Conservation (phyloP, 2,888 invertebrate species). For the Drosophila affinis region DNA sequence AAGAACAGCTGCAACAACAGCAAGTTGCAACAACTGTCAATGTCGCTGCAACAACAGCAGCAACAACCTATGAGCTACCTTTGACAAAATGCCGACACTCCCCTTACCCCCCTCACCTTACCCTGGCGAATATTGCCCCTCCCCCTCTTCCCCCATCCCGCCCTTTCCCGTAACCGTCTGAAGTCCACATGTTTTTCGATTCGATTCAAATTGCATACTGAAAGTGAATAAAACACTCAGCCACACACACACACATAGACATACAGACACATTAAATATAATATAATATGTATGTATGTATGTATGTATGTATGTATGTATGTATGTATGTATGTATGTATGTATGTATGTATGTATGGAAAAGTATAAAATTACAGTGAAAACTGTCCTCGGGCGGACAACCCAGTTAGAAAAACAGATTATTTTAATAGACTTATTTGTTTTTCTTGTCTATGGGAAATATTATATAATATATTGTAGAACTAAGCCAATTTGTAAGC, state of each 20-base stretch:
- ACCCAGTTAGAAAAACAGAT: neutral
- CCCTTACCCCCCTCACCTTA: neutral
- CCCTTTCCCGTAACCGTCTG: conserved; percentile 31
- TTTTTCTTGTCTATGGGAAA: no score
- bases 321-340: neutral
- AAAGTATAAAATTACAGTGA: neutral
- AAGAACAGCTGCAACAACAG: conserved; percentile 57
- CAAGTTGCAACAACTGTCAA: conserved; percentile 42
- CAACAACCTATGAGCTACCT: conserved; percentile 49
- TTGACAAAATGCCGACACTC: conserved; percentile 72
- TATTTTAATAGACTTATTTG: no score
- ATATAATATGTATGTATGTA: no score
- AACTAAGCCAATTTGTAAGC: no score
- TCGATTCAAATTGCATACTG: conserved; percentile 66
- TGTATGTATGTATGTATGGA: neutral
- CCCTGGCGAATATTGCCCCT: conserved; percentile 12
- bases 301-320: no score
- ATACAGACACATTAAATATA: neutral
- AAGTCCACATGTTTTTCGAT: conserved; percentile 30
- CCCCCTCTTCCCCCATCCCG: neutral
- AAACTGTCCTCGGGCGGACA: neutral
- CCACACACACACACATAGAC: conserved; percentile 4
- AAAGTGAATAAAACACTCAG: conserved; percentile 40
- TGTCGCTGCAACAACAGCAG: conserved; percentile 44
- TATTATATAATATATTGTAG: no score